These are phyloP conservation scores for Syrphus vitripennis DNA, from an alignment of 2,888 invertebrate species.

Conservation along the genomic window DNA sequence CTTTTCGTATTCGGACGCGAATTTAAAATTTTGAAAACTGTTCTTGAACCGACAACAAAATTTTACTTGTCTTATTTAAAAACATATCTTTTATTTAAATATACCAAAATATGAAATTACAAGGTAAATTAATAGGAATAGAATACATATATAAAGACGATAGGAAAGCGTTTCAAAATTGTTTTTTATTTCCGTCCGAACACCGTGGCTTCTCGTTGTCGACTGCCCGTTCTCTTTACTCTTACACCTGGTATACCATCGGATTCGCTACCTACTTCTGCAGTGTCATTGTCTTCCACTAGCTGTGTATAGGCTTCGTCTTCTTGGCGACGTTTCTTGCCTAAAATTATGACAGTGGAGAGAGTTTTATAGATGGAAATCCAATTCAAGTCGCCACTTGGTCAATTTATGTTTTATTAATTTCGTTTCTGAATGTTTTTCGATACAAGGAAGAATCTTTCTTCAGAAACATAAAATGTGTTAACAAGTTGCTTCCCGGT, in stretches of 20 bases:
- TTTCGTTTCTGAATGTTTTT: neutral
- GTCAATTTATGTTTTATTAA: neutral
- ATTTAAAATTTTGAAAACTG: no score
- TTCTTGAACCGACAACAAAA: no score
- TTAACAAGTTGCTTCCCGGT: neutral
- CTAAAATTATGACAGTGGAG: constrained; percentile 76
- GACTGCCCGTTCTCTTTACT: no score
- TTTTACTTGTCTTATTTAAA: no score
- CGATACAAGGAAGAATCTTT: neutral
- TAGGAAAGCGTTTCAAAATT: no score
- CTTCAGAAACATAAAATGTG: neutral
- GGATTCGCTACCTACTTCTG: constrained; percentile 76
- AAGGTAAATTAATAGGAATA: no score
- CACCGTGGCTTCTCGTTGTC: no score
- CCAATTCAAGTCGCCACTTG: neutral
- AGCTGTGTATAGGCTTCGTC: constrained; percentile 84
- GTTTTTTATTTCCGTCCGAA: no score
- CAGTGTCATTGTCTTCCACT: constrained; percentile 81
- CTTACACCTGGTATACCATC: constrained; percentile 86
- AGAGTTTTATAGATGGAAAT: neutral
- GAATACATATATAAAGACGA: no score
- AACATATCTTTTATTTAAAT: no score
- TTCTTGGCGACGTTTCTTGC: constrained; percentile 83
- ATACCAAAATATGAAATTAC: no score
- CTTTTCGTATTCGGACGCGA: no score